Conservation (phyloP, 2,888 invertebrate genomes). For the Torymus auratus region DNA sequence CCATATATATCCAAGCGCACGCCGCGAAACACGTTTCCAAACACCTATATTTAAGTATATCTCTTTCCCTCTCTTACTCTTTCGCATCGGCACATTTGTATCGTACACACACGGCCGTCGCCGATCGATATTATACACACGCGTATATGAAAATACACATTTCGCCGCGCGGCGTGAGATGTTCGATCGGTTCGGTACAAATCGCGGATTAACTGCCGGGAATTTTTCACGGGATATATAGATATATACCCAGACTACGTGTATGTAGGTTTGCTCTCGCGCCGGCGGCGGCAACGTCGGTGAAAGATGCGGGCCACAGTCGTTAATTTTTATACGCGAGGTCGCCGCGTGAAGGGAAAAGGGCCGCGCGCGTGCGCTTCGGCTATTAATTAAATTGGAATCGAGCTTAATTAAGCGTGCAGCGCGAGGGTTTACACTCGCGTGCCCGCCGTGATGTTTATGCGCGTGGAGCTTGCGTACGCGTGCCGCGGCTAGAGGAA, state of each 20-base stretch:
- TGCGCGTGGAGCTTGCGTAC: conserved; percentile 7
- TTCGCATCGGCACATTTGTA: conserved; percentile 42
- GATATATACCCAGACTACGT: too few species aligned
- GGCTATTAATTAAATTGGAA: conserved; percentile 29
- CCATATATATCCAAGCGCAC: conserved; percentile 16
- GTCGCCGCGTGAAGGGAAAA: background rate
- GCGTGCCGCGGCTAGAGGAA: background rate
- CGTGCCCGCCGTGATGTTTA: conserved; percentile 28
- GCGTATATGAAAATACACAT: conserved; percentile 38
- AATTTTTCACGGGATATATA: conserved; percentile 16
- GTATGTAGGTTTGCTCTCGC: too few species aligned
- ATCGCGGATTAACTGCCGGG: conserved; percentile 17
- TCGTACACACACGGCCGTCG: background rate
- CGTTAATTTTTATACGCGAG: conserved; percentile 19
- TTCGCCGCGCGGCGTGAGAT: background rate
- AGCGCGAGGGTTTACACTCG: conserved; percentile 1
- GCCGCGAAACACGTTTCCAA: conserved; percentile 36
- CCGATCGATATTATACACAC: background rate
- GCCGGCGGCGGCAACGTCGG: background rate
- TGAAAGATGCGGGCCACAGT: conserved; percentile 18
- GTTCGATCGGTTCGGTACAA: background rate
- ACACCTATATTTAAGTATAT: conserved; percentile 46
- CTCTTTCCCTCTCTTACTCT: too few species aligned
- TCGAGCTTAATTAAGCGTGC: conserved; percentile 45
- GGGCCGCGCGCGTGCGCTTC: conserved; percentile 19